Conservation (phyloP, 2,797 vertebrate species). For the Diplodus sargus region DNA sequence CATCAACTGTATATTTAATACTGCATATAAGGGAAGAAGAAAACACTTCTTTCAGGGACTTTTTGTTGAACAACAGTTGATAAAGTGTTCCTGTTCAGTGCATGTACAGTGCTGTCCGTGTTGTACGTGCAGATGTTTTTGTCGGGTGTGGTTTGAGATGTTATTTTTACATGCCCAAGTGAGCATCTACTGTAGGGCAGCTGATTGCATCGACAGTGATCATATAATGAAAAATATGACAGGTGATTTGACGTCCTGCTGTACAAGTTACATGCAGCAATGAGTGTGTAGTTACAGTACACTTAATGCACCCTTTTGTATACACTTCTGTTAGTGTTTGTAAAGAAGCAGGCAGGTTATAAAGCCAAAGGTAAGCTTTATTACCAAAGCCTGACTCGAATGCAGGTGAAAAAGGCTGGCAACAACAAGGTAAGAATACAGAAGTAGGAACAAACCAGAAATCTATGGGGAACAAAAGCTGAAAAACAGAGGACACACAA, state of each 20-base stretch:
- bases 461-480: too few relatives aligned
- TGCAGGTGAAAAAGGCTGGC: too few relatives aligned
- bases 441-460: too few relatives aligned
- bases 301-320: too few relatives aligned
- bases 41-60: background rate
- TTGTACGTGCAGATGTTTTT: constrained; percentile 38
- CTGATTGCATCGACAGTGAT: constrained; percentile 17
- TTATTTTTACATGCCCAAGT: constrained; percentile 24
- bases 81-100: background rate
- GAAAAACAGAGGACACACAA: too few relatives aligned
- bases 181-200: background rate
- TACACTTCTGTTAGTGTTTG: too few relatives aligned
- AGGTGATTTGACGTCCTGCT: constrained; percentile 14
- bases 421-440: too few relatives aligned
- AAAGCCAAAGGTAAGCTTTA: too few relatives aligned
- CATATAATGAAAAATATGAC: constrained; percentile 16
- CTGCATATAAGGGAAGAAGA: background rate
- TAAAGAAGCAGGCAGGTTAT: too few relatives aligned
- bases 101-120: background rate
- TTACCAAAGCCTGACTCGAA: too few relatives aligned
- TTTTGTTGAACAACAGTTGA: background rate
- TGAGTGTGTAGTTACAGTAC: background rate
- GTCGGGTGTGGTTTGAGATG: constrained; percentile 14
- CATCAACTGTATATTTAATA: background rate
- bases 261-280: constrained; percentile 3